Evolutionary conservation across 1,140 invertebrate species (phyloP), one percentile per base, ranked within the genome.

Genomic region (Mya arenaria): DNA sequence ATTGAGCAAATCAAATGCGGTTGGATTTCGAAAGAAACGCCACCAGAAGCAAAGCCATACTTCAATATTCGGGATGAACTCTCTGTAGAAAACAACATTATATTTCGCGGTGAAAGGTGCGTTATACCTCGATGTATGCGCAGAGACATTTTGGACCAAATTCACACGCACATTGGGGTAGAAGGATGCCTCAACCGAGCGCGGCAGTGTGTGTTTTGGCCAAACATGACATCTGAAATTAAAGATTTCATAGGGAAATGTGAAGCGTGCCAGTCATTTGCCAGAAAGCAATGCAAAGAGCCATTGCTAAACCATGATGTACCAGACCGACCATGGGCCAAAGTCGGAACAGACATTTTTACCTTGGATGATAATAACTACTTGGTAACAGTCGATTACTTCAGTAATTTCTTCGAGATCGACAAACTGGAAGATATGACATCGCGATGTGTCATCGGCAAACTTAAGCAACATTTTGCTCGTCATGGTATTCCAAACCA

Each of bases 321-420:
- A n/a, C 25, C 32, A 15, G 30, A 63, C 34, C 34, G 66, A 23
- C 74, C 75, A 44, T 80, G 55, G 66, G 73, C 73, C n/a, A 82
- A 80, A 63, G 13, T 86, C 2, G 85, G 77, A 56, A 44, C 19
- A 17, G 86, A 88, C 28, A 32, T 87, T 15, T 84, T 88, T 52
- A 44, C 71, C 6, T 81, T 87, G 23, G 37, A 86, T 17, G 72
- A 69, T 4, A 68, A 78, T 25, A 37, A 84, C 37, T 87, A 88
- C 28, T 48, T 87, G 19, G 39, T 88, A 3, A 65, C 73, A 23
- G 69, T 79, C 15, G 87, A 88, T 48, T 87, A 80, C 32, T 88
- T 62, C 71, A 80, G 58, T n/a, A 79, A 87, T 39, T 84, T 73
- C 65, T 79, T 41, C 41, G 83, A 85, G 41, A 44, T 86, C 8